Conservation (phyloP, 2,888 invertebrate genomes). For the Prionchulus punctatus region DNA sequence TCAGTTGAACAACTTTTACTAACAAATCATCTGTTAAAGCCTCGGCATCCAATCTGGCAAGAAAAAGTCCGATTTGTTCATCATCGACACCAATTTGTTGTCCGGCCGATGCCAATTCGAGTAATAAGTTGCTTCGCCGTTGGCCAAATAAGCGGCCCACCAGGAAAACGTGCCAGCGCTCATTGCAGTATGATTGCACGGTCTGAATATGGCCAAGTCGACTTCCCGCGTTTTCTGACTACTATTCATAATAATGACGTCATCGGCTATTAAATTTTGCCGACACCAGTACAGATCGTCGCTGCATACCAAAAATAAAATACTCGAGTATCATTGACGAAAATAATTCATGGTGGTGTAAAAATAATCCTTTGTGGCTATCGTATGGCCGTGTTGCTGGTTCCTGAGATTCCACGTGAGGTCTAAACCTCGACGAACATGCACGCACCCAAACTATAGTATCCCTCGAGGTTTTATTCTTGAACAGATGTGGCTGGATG, state of each 20-base stretch:
- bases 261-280: not conserved
- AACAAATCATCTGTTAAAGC: no score
- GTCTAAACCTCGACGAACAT: slow-evolving; percentile 34
- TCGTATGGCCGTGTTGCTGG: slow-evolving; percentile 29
- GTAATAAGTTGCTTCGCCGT: slow-evolving; percentile 32
- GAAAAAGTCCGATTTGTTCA: slow-evolving; percentile 31
- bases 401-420: slow-evolving; percentile 26
- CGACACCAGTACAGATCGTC: slow-evolving; percentile 32
- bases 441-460: no score
- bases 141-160: slow-evolving; percentile 35
- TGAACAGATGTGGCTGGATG: no score
- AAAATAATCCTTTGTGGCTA: slow-evolving; percentile 30
- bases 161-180: slow-evolving; percentile 35
- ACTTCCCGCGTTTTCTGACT: slow-evolving; percentile 21
- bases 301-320: slow-evolving; percentile 28
- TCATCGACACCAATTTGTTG: slow-evolving; percentile 27
- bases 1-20: no score
- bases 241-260: slow-evolving; percentile 14
- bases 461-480: no score
- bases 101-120: slow-evolving; percentile 30
- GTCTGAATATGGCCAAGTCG: slow-evolving; percentile 31
- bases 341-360: slow-evolving; percentile 27
- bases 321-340: slow-evolving; percentile 13
- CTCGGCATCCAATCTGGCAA: slow-evolving; percentile 31
- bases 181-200: slow-evolving; percentile 31